Evolutionary conservation across 2,888 invertebrate species (phyloP).

Genomic region (Drosophila subquinaria): DNA sequence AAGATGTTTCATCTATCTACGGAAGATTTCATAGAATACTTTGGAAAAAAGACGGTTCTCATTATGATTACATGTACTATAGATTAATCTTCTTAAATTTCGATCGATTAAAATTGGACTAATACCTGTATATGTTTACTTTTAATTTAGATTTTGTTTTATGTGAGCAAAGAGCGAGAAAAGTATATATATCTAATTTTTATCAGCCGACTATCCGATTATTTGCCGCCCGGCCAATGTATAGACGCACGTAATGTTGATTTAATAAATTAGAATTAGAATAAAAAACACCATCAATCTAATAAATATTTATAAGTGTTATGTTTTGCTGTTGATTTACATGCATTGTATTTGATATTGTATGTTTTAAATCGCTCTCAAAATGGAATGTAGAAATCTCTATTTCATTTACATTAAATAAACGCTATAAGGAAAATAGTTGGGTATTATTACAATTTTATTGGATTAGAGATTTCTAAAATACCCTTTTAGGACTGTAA

Average conservation of each 20-base stretch:
- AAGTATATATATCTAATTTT: conserved; percentile 1
- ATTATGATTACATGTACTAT: neutral
- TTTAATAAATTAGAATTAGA: neutral
- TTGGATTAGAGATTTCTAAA: neutral
- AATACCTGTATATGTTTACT: neutral
- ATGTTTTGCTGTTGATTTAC: neutral
- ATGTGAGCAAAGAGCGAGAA: neutral
- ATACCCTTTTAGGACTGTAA: neutral
- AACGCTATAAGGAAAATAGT: neutral
- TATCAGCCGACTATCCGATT: neutral
- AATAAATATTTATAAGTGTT: neutral
- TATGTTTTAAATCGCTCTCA: neutral
- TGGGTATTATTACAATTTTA: neutral
- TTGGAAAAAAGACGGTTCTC: neutral
- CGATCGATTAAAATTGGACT: neutral
- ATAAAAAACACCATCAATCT: neutral
- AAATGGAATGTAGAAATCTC: neutral
- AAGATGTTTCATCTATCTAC: neutral
- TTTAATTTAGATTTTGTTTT: neutral
- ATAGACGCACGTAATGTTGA: neutral
- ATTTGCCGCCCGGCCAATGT: neutral
- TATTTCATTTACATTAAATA: neutral
- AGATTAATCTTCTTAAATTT: neutral
- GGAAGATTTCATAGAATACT: neutral
- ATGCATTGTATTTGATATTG: neutral